Conservation (phyloP, 1,140 invertebrate species). For the Hermatobates lingyangjiaoensis region DNA sequence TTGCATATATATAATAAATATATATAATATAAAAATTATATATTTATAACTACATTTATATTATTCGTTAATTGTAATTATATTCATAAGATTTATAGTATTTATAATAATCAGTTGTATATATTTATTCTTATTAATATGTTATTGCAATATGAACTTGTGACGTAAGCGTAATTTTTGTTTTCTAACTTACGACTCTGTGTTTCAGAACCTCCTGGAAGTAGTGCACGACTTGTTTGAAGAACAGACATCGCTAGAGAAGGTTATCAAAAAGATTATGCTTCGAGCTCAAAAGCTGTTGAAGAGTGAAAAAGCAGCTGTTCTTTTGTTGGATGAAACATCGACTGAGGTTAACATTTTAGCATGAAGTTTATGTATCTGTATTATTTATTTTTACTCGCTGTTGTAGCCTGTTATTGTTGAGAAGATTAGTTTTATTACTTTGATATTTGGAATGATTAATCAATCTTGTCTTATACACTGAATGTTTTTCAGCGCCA, state of each 20-base stretch:
- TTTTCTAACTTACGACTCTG: too few species aligned
- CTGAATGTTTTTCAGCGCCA: constrained; percentile 3
- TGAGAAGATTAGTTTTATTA: background rate
- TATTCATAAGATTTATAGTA: too few species aligned
- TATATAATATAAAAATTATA: too few species aligned
- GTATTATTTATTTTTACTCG: background rate
- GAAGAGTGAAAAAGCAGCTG: constrained; percentile 28
- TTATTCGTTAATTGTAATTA: too few species aligned
- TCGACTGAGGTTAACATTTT: constrained; percentile 12
- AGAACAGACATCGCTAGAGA: constrained; percentile 30
- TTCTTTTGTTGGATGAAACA: constrained; percentile 27
- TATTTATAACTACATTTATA: too few species aligned
- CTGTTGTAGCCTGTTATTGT: background rate
- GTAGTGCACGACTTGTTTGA: constrained; percentile 32
- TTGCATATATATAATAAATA: too few species aligned
- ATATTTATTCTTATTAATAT: too few species aligned
- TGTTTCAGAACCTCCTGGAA: constrained; percentile 27
- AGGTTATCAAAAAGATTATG: constrained; percentile 30
- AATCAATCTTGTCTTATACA: background rate
- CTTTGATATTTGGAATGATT: background rate
- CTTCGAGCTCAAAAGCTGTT: constrained; percentile 28
- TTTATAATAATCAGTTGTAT: too few species aligned
- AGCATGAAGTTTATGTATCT: background rate
- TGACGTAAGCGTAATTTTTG: too few species aligned
- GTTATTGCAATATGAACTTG: too few species aligned